phyloP scores from a whole-genome alignment of 92 coral and sea anemone species.

The Umimayanthus chanpuru region DNA sequence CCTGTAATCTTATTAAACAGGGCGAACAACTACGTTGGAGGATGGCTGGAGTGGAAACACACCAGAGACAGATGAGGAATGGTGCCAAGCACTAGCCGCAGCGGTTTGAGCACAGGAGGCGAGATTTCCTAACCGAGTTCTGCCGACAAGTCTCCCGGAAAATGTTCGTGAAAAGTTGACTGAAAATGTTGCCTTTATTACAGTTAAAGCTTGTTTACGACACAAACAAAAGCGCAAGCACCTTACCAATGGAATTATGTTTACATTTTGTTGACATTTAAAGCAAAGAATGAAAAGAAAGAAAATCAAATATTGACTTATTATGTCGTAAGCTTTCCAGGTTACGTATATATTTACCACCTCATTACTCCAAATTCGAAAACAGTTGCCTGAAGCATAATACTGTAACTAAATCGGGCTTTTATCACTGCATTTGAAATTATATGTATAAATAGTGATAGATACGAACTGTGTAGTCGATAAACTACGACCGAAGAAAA shows the following conservation, averaged over 20 bases:
- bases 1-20: conserved; percentile 38
- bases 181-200: not conserved
- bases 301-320: no score
- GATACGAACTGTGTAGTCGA: no score
- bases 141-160: not conserved
- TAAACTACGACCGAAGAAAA: no score
- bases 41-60: conserved; percentile 72
- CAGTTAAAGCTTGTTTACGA: not conserved
- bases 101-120: not conserved
- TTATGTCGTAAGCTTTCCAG: no score
- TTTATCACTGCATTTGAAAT: no score
- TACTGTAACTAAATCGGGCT: no score
- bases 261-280: no score
- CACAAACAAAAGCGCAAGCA: not conserved
- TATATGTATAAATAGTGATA: no score
- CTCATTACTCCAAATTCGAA: no score
- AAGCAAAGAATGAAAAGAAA: no score
- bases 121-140: not conserved
- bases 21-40: conserved; percentile 63
- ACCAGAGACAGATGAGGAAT: not conserved
- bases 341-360: no score
- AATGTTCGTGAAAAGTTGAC: not conserved
- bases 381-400: no score
- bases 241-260: not conserved
- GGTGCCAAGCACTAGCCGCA: not conserved